phyloP scores from a whole-genome alignment of 53 echinoderm and acorn worm species.

The Crossaster papposus region DNA sequence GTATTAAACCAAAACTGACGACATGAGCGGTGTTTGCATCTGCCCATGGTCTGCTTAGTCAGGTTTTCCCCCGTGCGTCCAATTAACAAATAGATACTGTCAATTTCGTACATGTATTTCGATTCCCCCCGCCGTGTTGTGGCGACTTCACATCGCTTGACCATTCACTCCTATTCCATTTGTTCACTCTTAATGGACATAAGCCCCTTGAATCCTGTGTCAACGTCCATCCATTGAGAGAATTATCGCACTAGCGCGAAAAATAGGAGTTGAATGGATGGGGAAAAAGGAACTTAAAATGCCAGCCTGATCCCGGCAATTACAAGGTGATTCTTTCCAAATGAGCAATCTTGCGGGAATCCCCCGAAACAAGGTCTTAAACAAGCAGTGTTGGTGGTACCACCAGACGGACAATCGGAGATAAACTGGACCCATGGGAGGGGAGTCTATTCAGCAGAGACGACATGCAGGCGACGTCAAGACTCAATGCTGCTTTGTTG shows the following conservation, averaged over 20 bases:
- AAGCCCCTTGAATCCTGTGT: conserved; percentile 20
- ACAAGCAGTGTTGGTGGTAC: conserved; percentile 50
- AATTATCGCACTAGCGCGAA: conserved; percentile 19
- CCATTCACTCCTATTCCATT: background rate
- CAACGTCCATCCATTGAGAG: conserved; percentile 20
- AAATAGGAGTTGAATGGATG: background rate
- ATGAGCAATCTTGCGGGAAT: conserved; percentile 50
- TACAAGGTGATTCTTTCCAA: conserved; percentile 39
- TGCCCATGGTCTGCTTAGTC: background rate
- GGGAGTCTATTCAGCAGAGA: conserved; percentile 34
- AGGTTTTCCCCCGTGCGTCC: background rate
- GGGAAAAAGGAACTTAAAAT: background rate
- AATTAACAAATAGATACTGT: conserved; percentile 13
- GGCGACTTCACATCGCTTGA: conserved; percentile 42
- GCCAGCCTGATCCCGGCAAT: conserved; percentile 33
- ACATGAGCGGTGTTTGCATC: too few species aligned
- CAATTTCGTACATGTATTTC: conserved; percentile 27
- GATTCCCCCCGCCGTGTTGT: conserved; percentile 33
- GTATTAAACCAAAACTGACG: too few species aligned
- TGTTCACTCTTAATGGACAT: background rate
- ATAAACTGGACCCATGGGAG: background rate
- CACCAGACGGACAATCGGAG: conserved; percentile 27
- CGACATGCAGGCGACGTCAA: conserved; percentile 56
- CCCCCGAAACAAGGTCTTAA: conserved; percentile 3
- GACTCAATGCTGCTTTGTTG: background rate